phyloP scores from a whole-genome alignment of 2,797 vertebrate species.

The Adrianichthys oophorus region DNA sequence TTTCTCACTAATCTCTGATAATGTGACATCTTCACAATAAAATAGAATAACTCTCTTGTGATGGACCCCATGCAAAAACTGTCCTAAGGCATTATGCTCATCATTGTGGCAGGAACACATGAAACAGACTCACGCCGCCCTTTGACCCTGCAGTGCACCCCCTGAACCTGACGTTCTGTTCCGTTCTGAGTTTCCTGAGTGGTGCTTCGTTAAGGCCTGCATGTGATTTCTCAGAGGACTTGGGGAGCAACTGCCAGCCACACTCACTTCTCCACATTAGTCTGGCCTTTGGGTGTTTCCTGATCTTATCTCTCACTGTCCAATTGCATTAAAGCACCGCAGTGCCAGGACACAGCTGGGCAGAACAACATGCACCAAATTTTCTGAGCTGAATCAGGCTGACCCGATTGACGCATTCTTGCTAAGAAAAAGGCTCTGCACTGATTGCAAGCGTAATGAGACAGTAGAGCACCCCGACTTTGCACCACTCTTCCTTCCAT shows the following conservation, averaged over 20 bases:
- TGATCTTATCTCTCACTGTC: conserved; percentile 53
- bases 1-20: neutral
- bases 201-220: conserved; percentile 18
- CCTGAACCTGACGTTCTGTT: conserved; percentile 12
- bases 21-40: conserved; percentile 2
- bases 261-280: conserved; percentile 56
- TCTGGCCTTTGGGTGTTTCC: conserved; percentile 55
- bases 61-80: neutral
- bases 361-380: conserved; percentile 46
- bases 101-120: conserved; percentile 5
- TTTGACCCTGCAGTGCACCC: conserved; percentile 11
- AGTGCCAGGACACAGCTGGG: conserved; percentile 52
- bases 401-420: conserved; percentile 31
- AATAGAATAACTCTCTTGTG: conserved; percentile 4
- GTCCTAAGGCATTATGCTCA: neutral
- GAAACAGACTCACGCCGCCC: conserved; percentile 4
- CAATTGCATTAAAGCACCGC: conserved; percentile 47
- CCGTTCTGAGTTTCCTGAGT: conserved; percentile 6
- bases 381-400: conserved; percentile 19
- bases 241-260: conserved; percentile 52
- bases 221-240: conserved; percentile 46
- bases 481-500: conserved; percentile 1
- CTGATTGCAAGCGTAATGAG: conserved; percentile 56
- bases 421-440: conserved; percentile 48
- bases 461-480: conserved; percentile 14